Base-by-base conservation (phyloP, 2,888 invertebrate species). In the Quadriops clusia region DNA sequence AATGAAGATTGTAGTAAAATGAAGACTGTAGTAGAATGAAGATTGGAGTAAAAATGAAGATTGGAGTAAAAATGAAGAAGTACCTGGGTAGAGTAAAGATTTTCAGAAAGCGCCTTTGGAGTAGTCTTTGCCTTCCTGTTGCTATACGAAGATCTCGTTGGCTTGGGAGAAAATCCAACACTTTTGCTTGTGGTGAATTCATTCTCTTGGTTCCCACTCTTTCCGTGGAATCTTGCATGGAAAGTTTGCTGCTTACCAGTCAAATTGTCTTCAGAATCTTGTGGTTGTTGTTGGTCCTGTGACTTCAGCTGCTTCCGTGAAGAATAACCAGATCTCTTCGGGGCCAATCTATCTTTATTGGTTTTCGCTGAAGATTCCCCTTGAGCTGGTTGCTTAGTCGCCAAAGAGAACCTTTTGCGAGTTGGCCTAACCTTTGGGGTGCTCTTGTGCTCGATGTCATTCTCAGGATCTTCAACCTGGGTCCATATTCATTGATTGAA, bases 211-310 rank as follows among this genome's bases (percentile, higher is more conserved):
- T 21, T 23, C 14, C 16, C 17, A 18, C 16, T 25, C 15, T 9
- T 26, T 3, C 14, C 21, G 14, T 27, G 29, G 32, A 51, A 51
- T 38, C 51, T 47, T 1, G 54, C 52, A 29, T 55, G 50, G 47
- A 53, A 54, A 48, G 51, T 46, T 38, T 51, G 47, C 28, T 45
- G 40, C 42, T 45, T 47, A 41, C 45, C 38, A 35, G 38, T 39
- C 16, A 40, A 7, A 9, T n/a, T 8, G 23, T 6, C 9, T n/a
- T n/a, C n/a, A n/a, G n/a, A n/a, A 20, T 33, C 36, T 37, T 26
- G 30, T 36, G 17, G 30, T 29, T 15, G 33, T 18, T 17, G 23
- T 14, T 17, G 15, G 21, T 20, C 21, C 27, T 25, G 17, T 10
- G 10, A 18, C 17, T 28, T 17, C 17, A 3, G 23, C 10, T 11